These are phyloP conservation scores for Spisula solida DNA, from an alignment of 2,888 invertebrate species.

Conservation along the genomic window DNA sequence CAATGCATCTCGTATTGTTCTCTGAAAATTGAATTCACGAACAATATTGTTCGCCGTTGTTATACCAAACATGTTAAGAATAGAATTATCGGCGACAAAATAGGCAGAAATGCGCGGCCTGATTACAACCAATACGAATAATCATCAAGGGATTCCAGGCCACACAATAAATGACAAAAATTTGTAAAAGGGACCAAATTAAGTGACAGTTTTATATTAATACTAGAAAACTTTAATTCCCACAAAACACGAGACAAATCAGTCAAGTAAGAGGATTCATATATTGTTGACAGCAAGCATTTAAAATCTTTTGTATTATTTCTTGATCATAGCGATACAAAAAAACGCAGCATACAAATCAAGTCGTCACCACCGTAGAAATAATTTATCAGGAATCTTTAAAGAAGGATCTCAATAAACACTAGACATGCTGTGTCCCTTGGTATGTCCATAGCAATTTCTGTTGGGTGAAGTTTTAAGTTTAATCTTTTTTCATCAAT, in stretches of 20 bases:
- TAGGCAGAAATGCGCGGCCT: slow-evolving; percentile 62
- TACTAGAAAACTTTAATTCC: slow-evolving; percentile 4
- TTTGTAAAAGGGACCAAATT: slow-evolving; percentile 36
- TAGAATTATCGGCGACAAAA: slow-evolving; percentile 63
- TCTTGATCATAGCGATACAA: background rate
- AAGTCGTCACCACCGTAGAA: too few species aligned
- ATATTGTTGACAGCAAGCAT: slow-evolving; percentile 9
- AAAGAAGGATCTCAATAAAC: too few species aligned
- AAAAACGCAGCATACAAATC: background rate
- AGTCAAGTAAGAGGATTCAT: background rate
- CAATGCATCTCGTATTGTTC: slow-evolving; percentile 70
- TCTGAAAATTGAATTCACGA: slow-evolving; percentile 70
- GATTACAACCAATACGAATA: slow-evolving; percentile 59
- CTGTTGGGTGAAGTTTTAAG: too few species aligned
- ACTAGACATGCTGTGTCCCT: too few species aligned
- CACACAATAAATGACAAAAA: slow-evolving; percentile 26
- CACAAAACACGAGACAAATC: background rate
- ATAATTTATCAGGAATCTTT: too few species aligned
- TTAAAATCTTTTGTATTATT: background rate
- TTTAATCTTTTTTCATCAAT: too few species aligned
- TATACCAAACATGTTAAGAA: slow-evolving; percentile 67
- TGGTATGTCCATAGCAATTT: too few species aligned
- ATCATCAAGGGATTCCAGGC: slow-evolving; percentile 45
- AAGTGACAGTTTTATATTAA: slow-evolving; percentile 37
- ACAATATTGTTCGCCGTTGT: slow-evolving; percentile 69